phyloP scores from a whole-genome alignment of 2,888 invertebrate genomes.

The Lycophotia porphyrea region DNA sequence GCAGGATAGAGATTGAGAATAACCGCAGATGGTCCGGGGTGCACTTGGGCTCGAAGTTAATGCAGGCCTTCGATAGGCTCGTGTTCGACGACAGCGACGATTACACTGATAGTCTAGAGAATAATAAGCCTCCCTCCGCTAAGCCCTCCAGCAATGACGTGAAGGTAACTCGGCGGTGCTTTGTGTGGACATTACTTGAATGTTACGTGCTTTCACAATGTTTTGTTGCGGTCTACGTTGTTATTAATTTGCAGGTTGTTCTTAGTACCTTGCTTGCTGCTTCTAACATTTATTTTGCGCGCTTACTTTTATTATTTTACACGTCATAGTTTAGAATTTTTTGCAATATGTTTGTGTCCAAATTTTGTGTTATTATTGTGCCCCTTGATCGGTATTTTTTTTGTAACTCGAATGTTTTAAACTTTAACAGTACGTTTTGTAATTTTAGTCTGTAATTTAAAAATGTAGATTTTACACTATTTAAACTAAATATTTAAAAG shows the following conservation, averaged over 20 bases:
- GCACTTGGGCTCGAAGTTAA: constrained; percentile 92
- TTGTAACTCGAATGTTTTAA: neutral
- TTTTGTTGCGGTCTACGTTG: constrained; percentile 71
- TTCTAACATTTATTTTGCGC: constrained; percentile 70
- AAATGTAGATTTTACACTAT: neutral
- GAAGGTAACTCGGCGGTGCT: constrained; percentile 86
- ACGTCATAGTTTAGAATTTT: constrained; percentile 43
- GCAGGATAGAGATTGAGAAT: constrained; percentile 84
- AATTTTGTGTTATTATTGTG: constrained; percentile 19
- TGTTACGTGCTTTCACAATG: constrained; percentile 71
- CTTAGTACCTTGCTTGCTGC: constrained; percentile 71
- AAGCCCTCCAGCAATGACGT: constrained; percentile 88
- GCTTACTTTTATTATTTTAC: constrained; percentile 59
- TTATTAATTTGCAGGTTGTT: constrained; percentile 70
- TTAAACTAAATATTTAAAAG: neutral
- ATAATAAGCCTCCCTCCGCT: constrained; percentile 85
- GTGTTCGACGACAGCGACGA: constrained; percentile 92
- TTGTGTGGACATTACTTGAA: constrained; percentile 70
- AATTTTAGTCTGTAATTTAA: neutral
- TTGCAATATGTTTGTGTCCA: constrained; percentile 37
- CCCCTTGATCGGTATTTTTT: neutral
- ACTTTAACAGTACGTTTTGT: neutral
- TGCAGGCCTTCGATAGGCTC: constrained; percentile 93
- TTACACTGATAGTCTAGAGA: constrained; percentile 94
- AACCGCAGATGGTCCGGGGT: constrained; percentile 94